A percentile compares a stretch with the other conserved stretches of the same genome.
phyloP scores from a whole-genome alignment of 1,140 invertebrate genomes.

The Cyclina sinensis region DNA sequence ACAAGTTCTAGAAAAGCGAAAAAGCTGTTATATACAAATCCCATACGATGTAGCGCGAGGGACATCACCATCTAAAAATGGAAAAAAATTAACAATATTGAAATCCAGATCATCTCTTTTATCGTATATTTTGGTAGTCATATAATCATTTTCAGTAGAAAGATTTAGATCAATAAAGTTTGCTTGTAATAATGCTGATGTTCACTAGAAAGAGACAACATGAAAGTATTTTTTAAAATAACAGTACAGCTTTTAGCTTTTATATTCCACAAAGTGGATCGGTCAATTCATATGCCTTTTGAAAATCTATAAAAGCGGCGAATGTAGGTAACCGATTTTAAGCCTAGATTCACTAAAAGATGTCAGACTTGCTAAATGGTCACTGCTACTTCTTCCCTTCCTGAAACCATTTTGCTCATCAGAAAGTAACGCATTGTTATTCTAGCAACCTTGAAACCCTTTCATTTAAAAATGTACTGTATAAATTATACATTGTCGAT shows the following conservation, averaged over 20 bases:
- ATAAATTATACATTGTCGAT: constrained; percentile 26
- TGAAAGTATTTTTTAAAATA: no score
- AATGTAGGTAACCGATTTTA: constrained; percentile 35
- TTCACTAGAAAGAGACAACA: no score
- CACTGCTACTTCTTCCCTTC: constrained; percentile 6
- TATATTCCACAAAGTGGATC: constrained; percentile 47
- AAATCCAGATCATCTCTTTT: no score
- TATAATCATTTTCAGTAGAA: no score
- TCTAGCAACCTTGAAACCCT: constrained; percentile 35
- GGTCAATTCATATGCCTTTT: constrained; percentile 45
- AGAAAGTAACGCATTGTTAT: not conserved
- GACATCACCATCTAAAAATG: no score
- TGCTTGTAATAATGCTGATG: no score
- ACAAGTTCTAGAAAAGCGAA: no score
- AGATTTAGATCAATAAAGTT: no score
- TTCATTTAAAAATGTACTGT: constrained; percentile 56
- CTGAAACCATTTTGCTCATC: constrained; percentile 25
- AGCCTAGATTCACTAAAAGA: constrained; percentile 32
- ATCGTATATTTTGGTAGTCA: no score
- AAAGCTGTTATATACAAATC: no score
- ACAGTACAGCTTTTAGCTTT: constrained; percentile 23
- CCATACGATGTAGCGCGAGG: no score
- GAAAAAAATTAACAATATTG: no score
- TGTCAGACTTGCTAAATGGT: constrained; percentile 3
- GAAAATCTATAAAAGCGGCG: constrained; percentile 56